These are phyloP conservation scores for Macroramphosus scolopax DNA, from an alignment of 2,797 vertebrate genomes.

Conservation along the genomic window DNA sequence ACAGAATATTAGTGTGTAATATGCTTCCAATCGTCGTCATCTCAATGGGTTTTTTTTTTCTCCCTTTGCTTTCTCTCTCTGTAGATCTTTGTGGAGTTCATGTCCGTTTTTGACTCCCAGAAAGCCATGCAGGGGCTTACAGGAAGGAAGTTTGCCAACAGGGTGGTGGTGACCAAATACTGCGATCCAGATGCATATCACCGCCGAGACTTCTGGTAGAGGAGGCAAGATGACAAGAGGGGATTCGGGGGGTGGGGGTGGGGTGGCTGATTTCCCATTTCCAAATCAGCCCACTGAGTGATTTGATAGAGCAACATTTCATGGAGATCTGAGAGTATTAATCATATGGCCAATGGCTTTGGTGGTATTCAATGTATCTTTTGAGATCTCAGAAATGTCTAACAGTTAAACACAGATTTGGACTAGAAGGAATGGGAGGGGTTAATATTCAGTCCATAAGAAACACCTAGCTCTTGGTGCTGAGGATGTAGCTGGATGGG, in stretches of 20 bases:
- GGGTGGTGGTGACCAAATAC: constrained; percentile 96
- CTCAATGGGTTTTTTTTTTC: background rate
- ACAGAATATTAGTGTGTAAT: no score
- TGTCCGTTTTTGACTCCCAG: constrained; percentile 93
- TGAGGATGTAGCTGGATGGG: constrained; percentile 29
- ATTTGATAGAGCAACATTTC: constrained; percentile 38
- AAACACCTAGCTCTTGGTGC: constrained; percentile 30
- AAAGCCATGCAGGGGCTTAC: constrained; percentile 96
- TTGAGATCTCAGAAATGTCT: constrained; percentile 52
- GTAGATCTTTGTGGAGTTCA: constrained; percentile 94
- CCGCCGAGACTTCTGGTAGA: constrained; percentile 94
- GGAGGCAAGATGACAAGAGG: constrained; percentile 23
- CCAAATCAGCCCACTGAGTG: constrained; percentile 48
- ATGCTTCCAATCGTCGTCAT: no score
- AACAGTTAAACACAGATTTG: constrained; percentile 20
- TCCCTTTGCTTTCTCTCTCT: background rate
- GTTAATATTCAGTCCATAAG: constrained; percentile 40
- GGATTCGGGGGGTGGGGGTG: background rate
- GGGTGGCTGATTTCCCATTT: constrained; percentile 40
- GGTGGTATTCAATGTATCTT: constrained; percentile 30
- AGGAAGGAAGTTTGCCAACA: constrained; percentile 93
- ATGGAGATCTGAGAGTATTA: constrained; percentile 49
- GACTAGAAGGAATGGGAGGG: constrained; percentile 17
- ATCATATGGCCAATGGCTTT: constrained; percentile 37
- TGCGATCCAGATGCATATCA: constrained; percentile 95